Conservation (phyloP, 2,797 vertebrate species). For the Telmatherina bonti region DNA sequence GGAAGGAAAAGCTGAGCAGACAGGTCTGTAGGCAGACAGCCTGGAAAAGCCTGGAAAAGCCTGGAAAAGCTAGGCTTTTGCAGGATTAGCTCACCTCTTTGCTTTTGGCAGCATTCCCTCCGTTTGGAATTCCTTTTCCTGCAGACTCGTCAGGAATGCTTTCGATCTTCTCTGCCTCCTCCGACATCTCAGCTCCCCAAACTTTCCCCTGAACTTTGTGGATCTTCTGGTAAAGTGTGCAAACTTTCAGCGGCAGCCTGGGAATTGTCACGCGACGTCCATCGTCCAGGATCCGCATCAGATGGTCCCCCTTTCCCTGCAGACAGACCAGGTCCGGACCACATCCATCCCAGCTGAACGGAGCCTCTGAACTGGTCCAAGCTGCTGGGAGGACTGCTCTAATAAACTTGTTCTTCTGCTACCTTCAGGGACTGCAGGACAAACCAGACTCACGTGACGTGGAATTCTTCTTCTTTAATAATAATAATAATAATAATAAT, state of each 20-base stretch:
- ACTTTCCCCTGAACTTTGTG: not conserved
- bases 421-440: constrained; percentile 37
- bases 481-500: too few relatives aligned
- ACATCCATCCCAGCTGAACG: not conserved
- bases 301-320: not conserved
- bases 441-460: not conserved
- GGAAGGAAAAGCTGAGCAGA: not conserved
- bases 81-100: constrained; percentile 61
- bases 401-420: constrained; percentile 5
- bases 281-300: constrained; percentile 8
- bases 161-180: constrained; percentile 30
- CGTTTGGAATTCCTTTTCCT: constrained; percentile 50
- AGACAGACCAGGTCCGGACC: not conserved
- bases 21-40: not conserved
- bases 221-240: not conserved
- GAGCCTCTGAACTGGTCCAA: not conserved
- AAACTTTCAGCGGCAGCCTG: not conserved
- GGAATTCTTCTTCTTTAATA: not conserved
- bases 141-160: constrained; percentile 36
- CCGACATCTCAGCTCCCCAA: not conserved
- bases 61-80: too few relatives aligned
- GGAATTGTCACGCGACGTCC: not conserved
- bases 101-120: constrained; percentile 51
- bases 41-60: not conserved
- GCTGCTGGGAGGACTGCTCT: not conserved